These are phyloP conservation scores for Osmoderma eremita DNA, from an alignment of 2,888 invertebrate species.

Conservation along the genomic window DNA sequence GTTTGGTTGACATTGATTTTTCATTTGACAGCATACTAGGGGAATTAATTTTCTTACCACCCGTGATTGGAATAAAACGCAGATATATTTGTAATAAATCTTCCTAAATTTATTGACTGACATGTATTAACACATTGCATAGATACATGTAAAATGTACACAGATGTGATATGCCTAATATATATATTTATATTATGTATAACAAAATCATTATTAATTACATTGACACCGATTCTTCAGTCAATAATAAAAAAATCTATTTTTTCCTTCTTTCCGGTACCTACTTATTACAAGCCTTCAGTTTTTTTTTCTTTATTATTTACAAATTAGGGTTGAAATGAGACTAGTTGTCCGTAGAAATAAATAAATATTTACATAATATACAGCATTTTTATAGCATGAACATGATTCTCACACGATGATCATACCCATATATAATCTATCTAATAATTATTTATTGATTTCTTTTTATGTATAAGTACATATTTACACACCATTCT, in stretches of 20 bases:
- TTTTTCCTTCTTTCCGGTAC: conserved; percentile 30
- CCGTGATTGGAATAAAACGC: conserved; percentile 40
- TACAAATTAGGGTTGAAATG: conserved; percentile 49
- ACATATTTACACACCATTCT: conserved; percentile 44
- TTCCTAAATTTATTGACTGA: conserved; percentile 60
- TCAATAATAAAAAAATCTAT: conserved; percentile 56
- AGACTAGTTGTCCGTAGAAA: conserved; percentile 57
- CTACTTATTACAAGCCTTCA: conserved; percentile 43
- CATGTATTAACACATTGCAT: conserved; percentile 58
- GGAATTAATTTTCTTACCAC: no score
- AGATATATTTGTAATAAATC: conserved; percentile 54
- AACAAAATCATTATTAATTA: conserved; percentile 56
- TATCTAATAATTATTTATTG: conserved; percentile 18
- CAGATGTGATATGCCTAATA: conserved; percentile 60
- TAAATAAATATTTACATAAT: conserved; percentile 54
- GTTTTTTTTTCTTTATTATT: conserved; percentile 41
- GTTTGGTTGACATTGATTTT: no score
- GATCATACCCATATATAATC: conserved; percentile 22
- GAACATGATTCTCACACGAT: not conserved
- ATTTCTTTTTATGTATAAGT: conserved; percentile 39
- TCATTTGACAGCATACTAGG: no score
- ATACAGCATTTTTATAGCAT: conserved; percentile 45
- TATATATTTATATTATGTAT: conserved; percentile 43
- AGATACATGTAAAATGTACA: conserved; percentile 61
- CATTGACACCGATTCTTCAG: conserved; percentile 52